Base-by-base conservation (phyloP, 1,140 invertebrate species). In the Philopotamus ludificatus region DNA sequence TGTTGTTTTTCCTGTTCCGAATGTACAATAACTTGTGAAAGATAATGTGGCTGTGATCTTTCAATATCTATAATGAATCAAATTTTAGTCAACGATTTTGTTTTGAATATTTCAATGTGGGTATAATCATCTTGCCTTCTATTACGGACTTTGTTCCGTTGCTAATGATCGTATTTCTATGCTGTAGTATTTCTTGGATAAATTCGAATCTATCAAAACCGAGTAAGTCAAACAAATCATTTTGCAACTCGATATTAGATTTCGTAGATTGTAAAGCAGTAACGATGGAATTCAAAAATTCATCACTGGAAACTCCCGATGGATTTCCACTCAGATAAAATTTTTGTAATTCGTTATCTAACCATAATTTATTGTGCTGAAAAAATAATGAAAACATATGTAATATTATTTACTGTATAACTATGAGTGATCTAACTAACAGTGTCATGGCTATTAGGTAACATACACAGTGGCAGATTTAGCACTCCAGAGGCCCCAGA, bases 131-230 rank as follows among this genome's bases (percentile, higher is more conserved):
- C 41, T 20, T 25, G 25, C 41, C 4, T 1, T 51, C n/a, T n/a
- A n/a, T n/a, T 1, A 12, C 15, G 1, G 51, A 26, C 39, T 53
- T 55, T 18, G 39, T 3, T 39, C 51, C 51, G 18, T 26, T 26
- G 51, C 58, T 54, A 51, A 61, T 58, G 18, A 61, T 66, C 51
- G 59, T 50, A 63, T 81, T 74, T 63, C 90, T 81, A 75, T 95
- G 84, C 72, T 87, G 81, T 7, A 97, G 79, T 51, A 97, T 78
- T 47, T 86, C 85, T 72, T 88, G 84, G 49, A 96, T 90, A 39
- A 97, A 82, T 71, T 94, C 91, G 76, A 97, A 90, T 70, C 91
- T 81, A 71, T 95, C 91, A 79, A 89, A 94, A 3, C 95, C 93
- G 58, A 92, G 81, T 16, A 96, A 76, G 70, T 97, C 94, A 78